A percentile compares a stretch with the other conserved stretches of the same genome.
These are phyloP conservation scores for Bufo bufo DNA, from an alignment of 2,113 vertebrate species.

Conservation along the genomic window DNA sequence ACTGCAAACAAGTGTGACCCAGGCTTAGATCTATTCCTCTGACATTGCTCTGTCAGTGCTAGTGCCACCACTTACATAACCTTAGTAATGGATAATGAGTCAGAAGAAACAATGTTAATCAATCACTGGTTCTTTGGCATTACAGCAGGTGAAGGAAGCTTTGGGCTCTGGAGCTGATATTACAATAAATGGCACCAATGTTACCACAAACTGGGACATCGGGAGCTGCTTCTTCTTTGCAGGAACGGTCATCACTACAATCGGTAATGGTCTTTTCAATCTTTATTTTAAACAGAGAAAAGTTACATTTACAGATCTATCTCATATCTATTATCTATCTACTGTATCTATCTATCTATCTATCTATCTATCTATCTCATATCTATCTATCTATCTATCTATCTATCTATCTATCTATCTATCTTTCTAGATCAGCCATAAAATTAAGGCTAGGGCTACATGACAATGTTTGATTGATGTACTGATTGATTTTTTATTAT, in stretches of 20 bases:
- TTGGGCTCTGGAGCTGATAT: constrained; percentile 80
- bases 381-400: too few species aligned
- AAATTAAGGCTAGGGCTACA: too few species aligned
- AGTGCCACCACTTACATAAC: neutral
- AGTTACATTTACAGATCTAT: neutral
- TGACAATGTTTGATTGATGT: too few species aligned
- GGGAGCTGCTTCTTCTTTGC: constrained; percentile 88
- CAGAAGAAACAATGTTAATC: neutral
- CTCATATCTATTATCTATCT: too few species aligned
- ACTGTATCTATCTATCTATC: too few species aligned
- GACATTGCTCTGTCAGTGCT: neutral
- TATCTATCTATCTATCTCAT: too few species aligned
- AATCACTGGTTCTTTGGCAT: constrained; percentile 49
- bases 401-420: too few species aligned
- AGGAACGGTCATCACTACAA: constrained; percentile 91
- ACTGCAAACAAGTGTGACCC: too few species aligned
- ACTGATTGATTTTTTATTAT: too few species aligned
- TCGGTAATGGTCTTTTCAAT: constrained; percentile 70
- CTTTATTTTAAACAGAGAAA: neutral
- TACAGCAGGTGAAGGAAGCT: constrained; percentile 77
- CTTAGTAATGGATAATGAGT: neutral
- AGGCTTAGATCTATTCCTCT: neutral
- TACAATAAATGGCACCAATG: constrained; percentile 67
- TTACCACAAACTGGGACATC: constrained; percentile 80
- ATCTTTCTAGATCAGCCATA: too few species aligned